phyloP scores from a whole-genome alignment of 2,888 invertebrate genomes.

The Chrysolina haemoptera region DNA sequence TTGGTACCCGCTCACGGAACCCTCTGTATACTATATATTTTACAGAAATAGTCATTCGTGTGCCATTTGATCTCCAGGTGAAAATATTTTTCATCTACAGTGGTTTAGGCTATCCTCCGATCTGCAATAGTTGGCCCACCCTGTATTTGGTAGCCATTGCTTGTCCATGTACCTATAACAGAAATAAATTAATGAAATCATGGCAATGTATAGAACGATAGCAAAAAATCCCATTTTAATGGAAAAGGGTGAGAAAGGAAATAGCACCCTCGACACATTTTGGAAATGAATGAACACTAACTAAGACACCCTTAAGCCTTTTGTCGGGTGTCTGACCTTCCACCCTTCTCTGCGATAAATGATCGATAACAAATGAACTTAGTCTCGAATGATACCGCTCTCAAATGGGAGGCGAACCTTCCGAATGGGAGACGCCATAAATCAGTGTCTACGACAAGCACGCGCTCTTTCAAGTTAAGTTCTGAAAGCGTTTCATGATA shows the following conservation, averaged over 20 bases:
- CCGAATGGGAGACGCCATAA: slow-evolving; percentile 4
- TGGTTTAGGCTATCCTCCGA: too few relatives aligned
- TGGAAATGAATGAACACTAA: neutral
- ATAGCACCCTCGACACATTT: too few relatives aligned
- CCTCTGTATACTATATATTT: too few relatives aligned
- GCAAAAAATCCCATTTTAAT: too few relatives aligned
- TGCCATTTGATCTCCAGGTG: too few relatives aligned
- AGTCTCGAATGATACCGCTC: neutral
- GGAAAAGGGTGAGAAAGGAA: too few relatives aligned
- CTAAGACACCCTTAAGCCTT: neutral
- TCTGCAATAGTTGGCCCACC: too few relatives aligned
- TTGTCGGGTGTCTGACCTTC: neutral
- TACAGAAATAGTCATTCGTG: too few relatives aligned
- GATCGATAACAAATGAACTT: slow-evolving; percentile 6
- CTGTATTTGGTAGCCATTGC: too few relatives aligned
- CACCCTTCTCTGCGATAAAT: neutral
- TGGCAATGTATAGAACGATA: too few relatives aligned
- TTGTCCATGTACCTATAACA: neutral
- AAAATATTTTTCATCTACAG: too few relatives aligned
- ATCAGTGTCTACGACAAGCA: slow-evolving; percentile 18
- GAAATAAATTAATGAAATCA: neutral
- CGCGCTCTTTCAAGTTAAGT: slow-evolving; percentile 10
- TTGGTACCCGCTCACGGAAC: too few relatives aligned
- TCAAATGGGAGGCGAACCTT: neutral
- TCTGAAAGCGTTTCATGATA: slow-evolving; percentile 21